These are phyloP conservation scores for Blastobasis adustella DNA, from an alignment of 2,888 invertebrate species.

Conservation along the genomic window DNA sequence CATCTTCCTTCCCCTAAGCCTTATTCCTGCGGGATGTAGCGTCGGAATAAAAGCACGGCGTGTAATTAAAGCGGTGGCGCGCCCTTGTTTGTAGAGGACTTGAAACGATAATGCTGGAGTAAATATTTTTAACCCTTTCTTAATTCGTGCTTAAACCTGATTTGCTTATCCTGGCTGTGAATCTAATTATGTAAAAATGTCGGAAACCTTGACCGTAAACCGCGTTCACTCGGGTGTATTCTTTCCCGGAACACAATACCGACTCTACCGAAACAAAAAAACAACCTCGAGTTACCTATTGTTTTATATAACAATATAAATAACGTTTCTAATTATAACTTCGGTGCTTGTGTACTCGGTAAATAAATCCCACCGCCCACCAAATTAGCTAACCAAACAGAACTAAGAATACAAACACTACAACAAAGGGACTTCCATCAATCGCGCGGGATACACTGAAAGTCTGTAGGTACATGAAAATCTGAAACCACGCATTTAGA, in stretches of 20 bases:
- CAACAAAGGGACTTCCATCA: neutral
- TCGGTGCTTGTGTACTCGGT: no score
- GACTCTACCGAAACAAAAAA: no score
- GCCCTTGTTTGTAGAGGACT: constrained; percentile 45
- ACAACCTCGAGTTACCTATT: no score
- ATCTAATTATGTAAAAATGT: no score
- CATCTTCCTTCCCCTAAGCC: no score
- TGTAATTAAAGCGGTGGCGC: constrained; percentile 43
- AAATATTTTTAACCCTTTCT: constrained; percentile 41
- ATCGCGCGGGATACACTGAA: constrained; percentile 13
- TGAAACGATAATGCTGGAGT: constrained; percentile 39
- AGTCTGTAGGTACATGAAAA: constrained; percentile 3
- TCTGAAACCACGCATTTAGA: constrained; percentile 24
- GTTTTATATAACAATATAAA: no score
- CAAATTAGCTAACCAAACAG: neutral
- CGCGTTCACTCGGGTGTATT: no score
- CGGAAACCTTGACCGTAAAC: no score
- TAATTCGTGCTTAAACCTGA: constrained; percentile 20
- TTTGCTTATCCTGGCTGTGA: constrained; percentile 11
- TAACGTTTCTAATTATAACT: no score
- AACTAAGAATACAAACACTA: neutral
- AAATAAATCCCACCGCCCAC: no score
- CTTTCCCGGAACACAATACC: no score
- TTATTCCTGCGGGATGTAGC: no score
- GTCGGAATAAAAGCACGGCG: constrained; percentile 12